Conservation (phyloP, 2,113 vertebrate genomes). For the Phodopus roborovskii region DNA sequence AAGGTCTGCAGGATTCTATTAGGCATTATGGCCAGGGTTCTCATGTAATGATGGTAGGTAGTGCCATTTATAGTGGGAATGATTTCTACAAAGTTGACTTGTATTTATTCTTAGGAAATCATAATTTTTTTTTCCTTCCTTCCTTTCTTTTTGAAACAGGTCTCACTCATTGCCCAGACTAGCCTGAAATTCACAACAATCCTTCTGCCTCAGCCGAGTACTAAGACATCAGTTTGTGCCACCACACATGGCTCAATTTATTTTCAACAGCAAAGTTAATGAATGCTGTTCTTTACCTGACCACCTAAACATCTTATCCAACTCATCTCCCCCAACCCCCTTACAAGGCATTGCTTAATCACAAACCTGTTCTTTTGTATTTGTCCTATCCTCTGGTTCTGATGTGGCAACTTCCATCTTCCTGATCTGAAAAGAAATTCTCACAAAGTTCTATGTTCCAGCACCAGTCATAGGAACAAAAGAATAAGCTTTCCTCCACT, state of each 20-base stretch:
- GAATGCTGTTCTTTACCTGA: background rate
- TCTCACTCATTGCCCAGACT: background rate
- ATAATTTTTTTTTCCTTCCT: background rate
- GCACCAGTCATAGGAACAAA: background rate
- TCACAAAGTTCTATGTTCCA: background rate
- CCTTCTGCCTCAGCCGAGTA: background rate
- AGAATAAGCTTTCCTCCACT: background rate
- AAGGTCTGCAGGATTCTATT: background rate
- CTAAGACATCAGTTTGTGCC: background rate
- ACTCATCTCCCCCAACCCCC: background rate
- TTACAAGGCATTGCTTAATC: background rate
- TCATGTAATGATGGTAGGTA: background rate
- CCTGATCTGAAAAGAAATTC: background rate
- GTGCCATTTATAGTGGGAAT: background rate
- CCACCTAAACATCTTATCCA: background rate
- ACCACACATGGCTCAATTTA: background rate
- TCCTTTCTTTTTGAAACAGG: background rate
- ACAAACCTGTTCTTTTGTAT: background rate
- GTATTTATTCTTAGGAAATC: background rate
- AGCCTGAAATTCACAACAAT: background rate
- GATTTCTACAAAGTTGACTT: conserved; percentile 36
- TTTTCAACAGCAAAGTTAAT: conserved; percentile 48
- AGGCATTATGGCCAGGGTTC: background rate
- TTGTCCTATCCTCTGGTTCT: background rate
- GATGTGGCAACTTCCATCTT: background rate